Percentiles rank a stretch among this genome's conserved stretches.
These are phyloP conservation scores for Leptopterna dolabrata DNA, from an alignment of 2,888 invertebrate genomes.

Conservation along the genomic window DNA sequence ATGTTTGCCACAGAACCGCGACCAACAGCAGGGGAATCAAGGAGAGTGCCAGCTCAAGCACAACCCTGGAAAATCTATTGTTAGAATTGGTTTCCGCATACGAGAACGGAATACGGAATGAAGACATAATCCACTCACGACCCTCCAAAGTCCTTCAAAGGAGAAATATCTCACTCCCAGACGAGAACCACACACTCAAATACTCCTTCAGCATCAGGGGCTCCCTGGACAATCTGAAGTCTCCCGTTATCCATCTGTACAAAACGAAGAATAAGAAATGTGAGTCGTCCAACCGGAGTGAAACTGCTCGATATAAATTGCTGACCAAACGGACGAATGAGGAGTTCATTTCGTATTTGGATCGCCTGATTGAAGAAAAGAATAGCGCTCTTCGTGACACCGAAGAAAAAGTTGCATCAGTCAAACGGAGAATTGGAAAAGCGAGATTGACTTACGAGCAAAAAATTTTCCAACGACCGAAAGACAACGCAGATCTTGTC, in stretches of 20 bases:
- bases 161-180: constrained; percentile 21
- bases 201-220: constrained; percentile 22
- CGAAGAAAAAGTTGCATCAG: neutral
- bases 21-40: neutral
- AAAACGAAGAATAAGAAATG: neutral
- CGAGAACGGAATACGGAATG: constrained; percentile 27
- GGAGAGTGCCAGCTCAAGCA: neutral
- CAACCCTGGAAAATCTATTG: neutral
- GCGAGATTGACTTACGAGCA: neutral
- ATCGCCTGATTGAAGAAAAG: neutral
- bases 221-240: constrained; percentile 6
- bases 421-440: neutral
- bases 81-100: constrained; percentile 25
- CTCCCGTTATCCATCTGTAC: constrained; percentile 4
- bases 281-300: constrained; percentile 14
- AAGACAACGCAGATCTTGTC: neutral
- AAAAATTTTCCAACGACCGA: neutral
- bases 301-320: neutral
- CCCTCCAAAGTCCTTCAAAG: constrained; percentile 15
- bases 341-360: constrained; percentile 2
- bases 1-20: neutral
- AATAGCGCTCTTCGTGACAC: neutral
- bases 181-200: constrained; percentile 6
- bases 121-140: neutral
- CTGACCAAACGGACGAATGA: constrained; percentile 5